These are phyloP conservation scores for Ichneumoninae sp. DNA, from an alignment of 2,888 invertebrate species.

Conservation along the genomic window DNA sequence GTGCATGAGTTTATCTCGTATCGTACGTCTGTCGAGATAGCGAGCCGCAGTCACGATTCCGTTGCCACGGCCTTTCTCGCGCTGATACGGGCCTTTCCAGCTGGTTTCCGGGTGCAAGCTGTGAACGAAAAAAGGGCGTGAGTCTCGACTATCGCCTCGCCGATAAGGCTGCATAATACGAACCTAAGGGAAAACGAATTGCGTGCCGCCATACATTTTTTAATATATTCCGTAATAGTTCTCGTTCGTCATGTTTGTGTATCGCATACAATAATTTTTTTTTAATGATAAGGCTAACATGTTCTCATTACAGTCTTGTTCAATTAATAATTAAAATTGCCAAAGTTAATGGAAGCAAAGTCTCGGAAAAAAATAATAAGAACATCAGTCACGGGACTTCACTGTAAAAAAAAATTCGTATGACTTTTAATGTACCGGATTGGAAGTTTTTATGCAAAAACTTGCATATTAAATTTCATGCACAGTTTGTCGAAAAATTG, in stretches of 20 bases:
- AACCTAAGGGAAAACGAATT: constrained; percentile 6
- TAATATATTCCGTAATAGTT: background rate
- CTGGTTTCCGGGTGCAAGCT: constrained; percentile 47
- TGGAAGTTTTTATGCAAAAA: too few relatives aligned
- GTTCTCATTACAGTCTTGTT: background rate
- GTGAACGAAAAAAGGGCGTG: constrained; percentile 60
- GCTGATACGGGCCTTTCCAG: constrained; percentile 43
- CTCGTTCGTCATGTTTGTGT: background rate
- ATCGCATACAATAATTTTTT: background rate
- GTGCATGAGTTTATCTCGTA: constrained; percentile 36
- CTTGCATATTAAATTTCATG: too few relatives aligned
- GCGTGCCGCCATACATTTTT: background rate
- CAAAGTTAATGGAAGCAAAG: background rate
- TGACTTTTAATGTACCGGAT: too few relatives aligned
- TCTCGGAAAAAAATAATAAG: background rate
- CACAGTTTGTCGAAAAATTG: too few relatives aligned
- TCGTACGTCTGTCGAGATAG: constrained; percentile 46
- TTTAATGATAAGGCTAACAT: background rate
- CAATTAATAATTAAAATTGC: background rate
- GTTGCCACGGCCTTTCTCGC: constrained; percentile 45
- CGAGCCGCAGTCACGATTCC: constrained; percentile 43
- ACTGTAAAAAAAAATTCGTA: background rate
- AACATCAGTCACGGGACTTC: too few relatives aligned
- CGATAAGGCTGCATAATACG: constrained; percentile 51
- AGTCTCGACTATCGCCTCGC: constrained; percentile 40